Percentiles rank a stretch among this genome's conserved stretches.
Conservation (phyloP, 2,888 invertebrate genomes). For the Erebia epiphron region DNA sequence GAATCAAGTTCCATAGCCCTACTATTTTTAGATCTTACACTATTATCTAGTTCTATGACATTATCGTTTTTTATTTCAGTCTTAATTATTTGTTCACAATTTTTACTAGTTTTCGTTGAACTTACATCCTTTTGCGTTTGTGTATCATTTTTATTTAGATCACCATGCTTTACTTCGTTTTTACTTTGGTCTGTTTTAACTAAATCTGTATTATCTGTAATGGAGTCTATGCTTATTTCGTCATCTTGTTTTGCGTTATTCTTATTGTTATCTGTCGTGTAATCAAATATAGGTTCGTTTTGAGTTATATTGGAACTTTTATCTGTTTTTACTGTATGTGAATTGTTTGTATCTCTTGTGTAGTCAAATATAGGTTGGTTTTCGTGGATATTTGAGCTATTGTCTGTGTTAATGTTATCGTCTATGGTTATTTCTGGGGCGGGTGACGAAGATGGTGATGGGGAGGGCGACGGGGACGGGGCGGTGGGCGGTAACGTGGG, state of each 20-base stretch:
- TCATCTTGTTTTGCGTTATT: conserved; percentile 1
- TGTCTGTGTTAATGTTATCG: conserved; percentile 4
- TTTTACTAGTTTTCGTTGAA: neutral
- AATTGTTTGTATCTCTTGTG: neutral
- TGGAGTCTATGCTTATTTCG: neutral
- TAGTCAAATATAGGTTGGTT: conserved; percentile 8
- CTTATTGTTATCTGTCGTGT: conserved; percentile 9
- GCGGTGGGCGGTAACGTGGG: conserved; percentile 44
- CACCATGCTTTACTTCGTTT: neutral
- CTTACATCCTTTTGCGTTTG: neutral
- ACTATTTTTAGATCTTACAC: neutral
- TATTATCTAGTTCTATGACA: conserved; percentile 4
- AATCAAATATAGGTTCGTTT: neutral
- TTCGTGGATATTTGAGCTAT: conserved; percentile 8
- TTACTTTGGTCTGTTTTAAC: neutral
- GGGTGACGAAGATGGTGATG: conserved; percentile 30
- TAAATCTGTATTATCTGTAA: neutral
- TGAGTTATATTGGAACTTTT: neutral
- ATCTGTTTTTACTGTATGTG: conserved; percentile 2
- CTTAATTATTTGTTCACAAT: conserved; percentile 17
- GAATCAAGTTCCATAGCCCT: neutral
- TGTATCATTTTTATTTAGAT: conserved; percentile 12
- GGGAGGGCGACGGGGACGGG: conserved; percentile 40
- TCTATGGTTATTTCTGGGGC: conserved; percentile 25
- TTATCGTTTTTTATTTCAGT: conserved; percentile 18